Base-by-base conservation (phyloP, 2,888 invertebrate genomes). In the Amblyteles armatorius region DNA sequence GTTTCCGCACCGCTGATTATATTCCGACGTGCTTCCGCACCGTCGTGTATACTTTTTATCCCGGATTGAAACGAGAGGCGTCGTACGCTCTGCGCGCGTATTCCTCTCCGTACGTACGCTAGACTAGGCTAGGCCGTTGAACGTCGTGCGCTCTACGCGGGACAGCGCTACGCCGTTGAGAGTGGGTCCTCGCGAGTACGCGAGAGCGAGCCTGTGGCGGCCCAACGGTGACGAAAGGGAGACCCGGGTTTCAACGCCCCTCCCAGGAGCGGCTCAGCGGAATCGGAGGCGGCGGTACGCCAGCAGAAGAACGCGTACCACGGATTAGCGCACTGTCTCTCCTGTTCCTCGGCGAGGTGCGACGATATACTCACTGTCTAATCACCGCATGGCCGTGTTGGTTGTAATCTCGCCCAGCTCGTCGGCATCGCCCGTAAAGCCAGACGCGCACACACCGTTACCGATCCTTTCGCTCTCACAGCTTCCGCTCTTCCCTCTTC, bases 171-270 rank as follows among this genome's bases (percentile, higher is more conserved):
- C 76, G 65, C 52, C 76, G 74, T 48, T 33, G 63, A 52, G 73
- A 48, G 44, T 48, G 65, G 16, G 63, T 79, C 65, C 84, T 84
- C 80, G 79, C 76, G 79, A 85, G 79, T 82, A 82, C 79, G 80
- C 72, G 84, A 19, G 63, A n/a, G 29, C 29, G 63, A 63, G 63
- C 36, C 33, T 65, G 69, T 71, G 71, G 63, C 26, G 48, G 63
- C 13, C 44, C 52, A 50, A 77, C 29, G 22, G 36, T 40, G 67
- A 77, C 76, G 76, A 67, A 36, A 36, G 52, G 52, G 36, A 77
- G 19, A 52, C 55, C 77, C 77, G 52, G 77, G 26, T 67, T 40
- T 77, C 26, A 57, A 52, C 77, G 77, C 77, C 77, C 77, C 77
- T 77, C 77, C 77, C 77, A 77, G 48, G 22, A 44, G 63, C 50